Conservation (phyloP, 1,140 invertebrate genomes). For the Bombus confusus region DNA sequence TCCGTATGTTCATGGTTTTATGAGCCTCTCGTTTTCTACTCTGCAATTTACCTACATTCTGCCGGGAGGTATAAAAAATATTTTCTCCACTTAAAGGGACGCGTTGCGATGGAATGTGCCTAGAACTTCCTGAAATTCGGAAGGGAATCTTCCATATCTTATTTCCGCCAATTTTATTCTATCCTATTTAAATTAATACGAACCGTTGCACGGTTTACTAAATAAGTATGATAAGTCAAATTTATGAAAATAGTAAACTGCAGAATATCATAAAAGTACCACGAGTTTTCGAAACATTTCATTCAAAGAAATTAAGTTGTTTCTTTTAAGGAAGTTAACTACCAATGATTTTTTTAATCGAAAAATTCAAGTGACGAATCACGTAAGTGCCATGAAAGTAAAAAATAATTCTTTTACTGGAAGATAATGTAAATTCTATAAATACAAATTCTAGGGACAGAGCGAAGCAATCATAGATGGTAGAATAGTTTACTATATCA, state of each 20-base stretch:
- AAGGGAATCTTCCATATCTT: not conserved
- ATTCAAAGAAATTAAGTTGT: not conserved
- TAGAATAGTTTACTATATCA: no score
- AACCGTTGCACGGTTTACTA: not conserved
- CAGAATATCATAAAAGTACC: not conserved
- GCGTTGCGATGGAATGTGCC: not conserved
- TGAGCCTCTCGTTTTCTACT: conserved; percentile 1
- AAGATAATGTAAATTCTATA: not conserved
- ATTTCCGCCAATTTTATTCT: not conserved
- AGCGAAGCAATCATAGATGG: no score
- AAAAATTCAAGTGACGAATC: not conserved
- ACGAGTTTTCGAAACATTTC: not conserved
- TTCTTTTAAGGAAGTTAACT: no score
- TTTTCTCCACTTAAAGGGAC: not conserved
- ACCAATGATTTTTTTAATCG: not conserved
- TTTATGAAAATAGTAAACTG: not conserved
- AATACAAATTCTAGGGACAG: not conserved
- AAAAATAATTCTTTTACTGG: not conserved
- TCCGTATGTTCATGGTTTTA: conserved; percentile 30
- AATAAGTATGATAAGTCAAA: not conserved
- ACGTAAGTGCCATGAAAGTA: not conserved
- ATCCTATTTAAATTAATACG: no score
- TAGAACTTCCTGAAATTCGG: not conserved
- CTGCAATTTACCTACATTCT: conserved; percentile 40
- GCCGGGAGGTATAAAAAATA: conserved; percentile 13